These are phyloP conservation scores for Diadumene lineata DNA, from an alignment of 92 coral and sea anemone species.

Conservation along the genomic window DNA sequence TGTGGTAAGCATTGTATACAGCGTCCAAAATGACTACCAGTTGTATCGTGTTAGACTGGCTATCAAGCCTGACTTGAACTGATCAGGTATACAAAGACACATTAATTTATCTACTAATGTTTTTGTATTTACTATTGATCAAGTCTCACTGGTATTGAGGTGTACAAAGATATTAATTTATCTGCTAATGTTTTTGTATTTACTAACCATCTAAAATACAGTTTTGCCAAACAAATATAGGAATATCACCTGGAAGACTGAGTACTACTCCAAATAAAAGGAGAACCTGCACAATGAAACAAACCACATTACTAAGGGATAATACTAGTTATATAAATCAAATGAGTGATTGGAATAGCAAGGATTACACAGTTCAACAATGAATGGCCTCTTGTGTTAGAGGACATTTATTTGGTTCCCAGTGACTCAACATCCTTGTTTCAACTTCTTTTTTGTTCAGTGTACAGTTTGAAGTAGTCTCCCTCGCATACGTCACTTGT, in stretches of 20 bases:
- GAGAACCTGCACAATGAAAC: conserved; percentile 10
- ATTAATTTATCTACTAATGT: not conserved
- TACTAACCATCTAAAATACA: conserved; percentile 18
- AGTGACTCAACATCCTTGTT: not conserved
- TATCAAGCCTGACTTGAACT: not conserved
- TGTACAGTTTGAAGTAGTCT: no score
- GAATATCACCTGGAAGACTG: conserved; percentile 15
- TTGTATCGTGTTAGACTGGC: not conserved
- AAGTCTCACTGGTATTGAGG: not conserved
- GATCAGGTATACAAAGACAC: not conserved
- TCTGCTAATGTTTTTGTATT: not conserved
- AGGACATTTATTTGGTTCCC: not conserved
- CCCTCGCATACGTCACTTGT: no score
- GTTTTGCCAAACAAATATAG: conserved; percentile 18
- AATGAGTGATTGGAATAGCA: not conserved
- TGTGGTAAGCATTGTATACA: no score
- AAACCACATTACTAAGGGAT: not conserved
- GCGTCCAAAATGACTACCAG: no score
- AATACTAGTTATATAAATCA: not conserved
- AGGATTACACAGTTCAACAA: no score
- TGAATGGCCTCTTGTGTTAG: not conserved
- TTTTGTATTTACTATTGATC: not conserved
- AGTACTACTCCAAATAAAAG: conserved; percentile 6
- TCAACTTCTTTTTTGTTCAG: no score
- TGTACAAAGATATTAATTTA: not conserved